These are phyloP conservation scores for Morinoia aosen DNA, from an alignment of 2,888 invertebrate genomes.

Conservation along the genomic window DNA sequence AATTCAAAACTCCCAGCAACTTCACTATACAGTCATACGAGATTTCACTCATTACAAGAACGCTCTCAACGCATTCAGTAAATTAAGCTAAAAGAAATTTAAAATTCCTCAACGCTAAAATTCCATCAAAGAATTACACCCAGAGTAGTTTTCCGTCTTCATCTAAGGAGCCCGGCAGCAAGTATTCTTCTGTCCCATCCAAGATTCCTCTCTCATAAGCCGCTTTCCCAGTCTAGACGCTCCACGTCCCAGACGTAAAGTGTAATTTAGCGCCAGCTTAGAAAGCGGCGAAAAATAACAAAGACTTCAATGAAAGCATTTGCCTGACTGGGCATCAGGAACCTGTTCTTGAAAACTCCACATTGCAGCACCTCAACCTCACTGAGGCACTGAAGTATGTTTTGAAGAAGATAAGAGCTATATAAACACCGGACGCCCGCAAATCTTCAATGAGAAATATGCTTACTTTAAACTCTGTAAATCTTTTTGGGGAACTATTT, in stretches of 20 bases:
- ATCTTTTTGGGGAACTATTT: neutral
- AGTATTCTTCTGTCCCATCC: neutral
- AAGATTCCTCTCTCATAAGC: neutral
- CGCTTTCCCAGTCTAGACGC: neutral
- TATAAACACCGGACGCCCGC: neutral
- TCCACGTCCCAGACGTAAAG: neutral
- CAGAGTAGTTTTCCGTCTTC: neutral
- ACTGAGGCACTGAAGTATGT: neutral
- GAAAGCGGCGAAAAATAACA: slow-evolving; percentile 4
- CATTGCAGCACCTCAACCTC: neutral
- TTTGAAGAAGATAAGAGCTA: neutral
- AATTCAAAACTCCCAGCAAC: too few relatives aligned
- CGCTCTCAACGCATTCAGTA: too few relatives aligned
- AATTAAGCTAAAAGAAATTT: too few relatives aligned
- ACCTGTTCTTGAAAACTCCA: neutral
- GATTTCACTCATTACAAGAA: too few relatives aligned
- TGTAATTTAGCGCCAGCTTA: neutral
- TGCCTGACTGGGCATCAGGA: neutral
- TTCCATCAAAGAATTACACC: neutral
- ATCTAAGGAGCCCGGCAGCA: neutral
- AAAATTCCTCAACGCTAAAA: neutral
- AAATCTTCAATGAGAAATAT: neutral
- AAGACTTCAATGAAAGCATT: neutral
- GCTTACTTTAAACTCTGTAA: neutral
- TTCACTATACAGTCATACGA: too few relatives aligned